phyloP scores from a whole-genome alignment of 23 tunicate genomes.

The Halocynthia aurantium region DNA sequence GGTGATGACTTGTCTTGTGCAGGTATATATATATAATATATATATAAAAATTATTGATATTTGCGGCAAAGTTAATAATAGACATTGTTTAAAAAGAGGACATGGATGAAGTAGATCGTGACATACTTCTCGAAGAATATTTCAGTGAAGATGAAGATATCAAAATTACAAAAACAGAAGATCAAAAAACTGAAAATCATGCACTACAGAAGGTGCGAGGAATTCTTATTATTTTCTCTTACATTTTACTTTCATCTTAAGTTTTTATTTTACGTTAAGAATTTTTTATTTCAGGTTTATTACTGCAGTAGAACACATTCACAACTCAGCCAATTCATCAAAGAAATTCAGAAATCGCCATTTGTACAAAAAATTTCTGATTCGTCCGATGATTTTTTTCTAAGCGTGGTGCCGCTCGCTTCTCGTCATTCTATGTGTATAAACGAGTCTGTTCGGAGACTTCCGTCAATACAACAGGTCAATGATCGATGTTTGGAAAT shows the following conservation, averaged over 20 bases:
- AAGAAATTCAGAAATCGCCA: conserved; percentile 85
- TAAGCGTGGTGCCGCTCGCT: conserved; percentile 57
- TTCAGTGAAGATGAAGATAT: conserved; percentile 60
- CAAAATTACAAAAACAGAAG: neutral
- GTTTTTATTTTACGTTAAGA: neutral
- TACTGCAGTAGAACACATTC: conserved; percentile 98
- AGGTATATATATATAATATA: neutral
- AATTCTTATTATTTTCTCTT: neutral
- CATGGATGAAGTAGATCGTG: conserved; percentile 11
- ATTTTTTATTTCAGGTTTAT: conserved; percentile 38
- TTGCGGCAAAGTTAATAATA: neutral
- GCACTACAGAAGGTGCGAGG: neutral
- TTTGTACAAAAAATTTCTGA: conserved; percentile 8
- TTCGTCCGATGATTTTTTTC: neutral
- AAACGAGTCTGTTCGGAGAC: conserved; percentile 59
- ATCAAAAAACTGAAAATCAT: conserved; percentile 35
- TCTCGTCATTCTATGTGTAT: conserved; percentile 82
- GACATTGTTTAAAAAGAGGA: neutral
- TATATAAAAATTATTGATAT: conserved; percentile 20
- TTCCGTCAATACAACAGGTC: conserved; percentile 59
- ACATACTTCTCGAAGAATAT: conserved; percentile 43
- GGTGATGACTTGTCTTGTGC: neutral
- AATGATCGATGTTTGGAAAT: conserved; percentile 86
- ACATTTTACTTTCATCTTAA: neutral
- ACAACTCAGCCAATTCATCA: conserved; percentile 88